Conservation (phyloP, 1,140 invertebrate genomes). For the Aphidius ervi region DNA sequence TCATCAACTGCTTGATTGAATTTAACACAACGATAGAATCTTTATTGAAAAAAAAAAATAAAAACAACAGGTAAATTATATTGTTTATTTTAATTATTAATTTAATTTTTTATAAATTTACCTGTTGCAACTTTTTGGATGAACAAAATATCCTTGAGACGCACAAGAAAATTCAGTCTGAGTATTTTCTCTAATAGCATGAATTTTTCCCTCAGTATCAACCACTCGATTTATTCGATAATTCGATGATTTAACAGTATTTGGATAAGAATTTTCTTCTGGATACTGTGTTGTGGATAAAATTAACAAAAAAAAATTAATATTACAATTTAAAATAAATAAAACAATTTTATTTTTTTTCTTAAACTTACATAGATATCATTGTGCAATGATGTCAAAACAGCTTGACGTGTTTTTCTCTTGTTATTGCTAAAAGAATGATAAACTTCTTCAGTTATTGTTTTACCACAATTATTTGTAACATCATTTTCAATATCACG, state of each 20-base stretch:
- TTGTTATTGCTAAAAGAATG: conserved; percentile 49
- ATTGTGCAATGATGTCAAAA: conserved; percentile 46
- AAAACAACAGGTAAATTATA: neutral
- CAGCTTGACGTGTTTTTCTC: conserved; percentile 52
- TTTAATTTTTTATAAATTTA: conserved; percentile 26
- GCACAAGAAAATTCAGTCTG: conserved; percentile 72
- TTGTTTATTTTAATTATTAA: neutral
- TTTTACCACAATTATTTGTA: conserved; percentile 38
- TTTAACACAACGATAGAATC: conserved; percentile 81
- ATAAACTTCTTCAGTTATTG: conserved; percentile 39
- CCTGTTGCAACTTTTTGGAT: conserved; percentile 71
- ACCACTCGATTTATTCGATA: conserved; percentile 71
- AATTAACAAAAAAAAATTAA: neutral
- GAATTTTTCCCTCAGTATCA: conserved; percentile 67
- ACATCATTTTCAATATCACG: conserved; percentile 43
- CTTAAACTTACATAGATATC: conserved; percentile 43
- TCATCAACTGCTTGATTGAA: conserved; percentile 71
- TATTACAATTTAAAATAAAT: neutral
- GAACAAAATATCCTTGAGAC: conserved; percentile 74
- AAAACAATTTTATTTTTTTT: neutral
- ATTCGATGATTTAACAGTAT: conserved; percentile 63
- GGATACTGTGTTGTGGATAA: neutral
- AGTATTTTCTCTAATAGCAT: conserved; percentile 65
- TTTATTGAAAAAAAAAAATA: conserved; percentile 23
- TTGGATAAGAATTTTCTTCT: conserved; percentile 43